These are phyloP conservation scores for Drosophila kanekoi DNA, from an alignment of 2,888 invertebrate genomes.

Conservation along the genomic window DNA sequence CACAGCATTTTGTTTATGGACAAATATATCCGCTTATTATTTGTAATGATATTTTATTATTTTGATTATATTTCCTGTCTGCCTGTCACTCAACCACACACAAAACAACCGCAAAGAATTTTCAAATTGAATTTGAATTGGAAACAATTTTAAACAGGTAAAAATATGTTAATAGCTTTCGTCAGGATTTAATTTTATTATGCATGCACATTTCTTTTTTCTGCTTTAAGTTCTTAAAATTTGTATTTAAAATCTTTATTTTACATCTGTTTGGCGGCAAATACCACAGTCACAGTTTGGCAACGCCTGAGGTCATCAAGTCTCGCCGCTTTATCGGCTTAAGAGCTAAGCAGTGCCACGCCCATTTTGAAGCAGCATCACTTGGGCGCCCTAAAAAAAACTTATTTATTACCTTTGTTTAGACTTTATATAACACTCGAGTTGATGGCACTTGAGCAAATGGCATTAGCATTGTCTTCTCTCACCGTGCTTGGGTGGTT, in stretches of 20 bases:
- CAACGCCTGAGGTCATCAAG: slow-evolving; percentile 29
- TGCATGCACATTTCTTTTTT: background rate
- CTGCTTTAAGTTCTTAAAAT: background rate
- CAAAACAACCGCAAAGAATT: slow-evolving; percentile 20
- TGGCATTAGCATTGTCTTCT: slow-evolving; percentile 68
- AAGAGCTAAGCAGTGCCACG: slow-evolving; percentile 41
- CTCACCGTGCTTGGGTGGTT: slow-evolving; percentile 16
- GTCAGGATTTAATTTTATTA: slow-evolving; percentile 4
- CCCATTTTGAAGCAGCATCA: slow-evolving; percentile 27
- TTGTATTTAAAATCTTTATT: slow-evolving; percentile 3
- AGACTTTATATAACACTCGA: slow-evolving; percentile 73
- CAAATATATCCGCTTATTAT: background rate
- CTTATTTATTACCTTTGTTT: slow-evolving; percentile 81
- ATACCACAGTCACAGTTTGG: slow-evolving; percentile 8
- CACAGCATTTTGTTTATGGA: no score
- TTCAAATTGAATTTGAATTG: slow-evolving; percentile 15
- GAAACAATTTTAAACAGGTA: slow-evolving; percentile 13
- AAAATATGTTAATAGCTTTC: slow-evolving; percentile 5
- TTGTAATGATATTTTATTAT: background rate
- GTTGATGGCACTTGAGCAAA: slow-evolving; percentile 71
- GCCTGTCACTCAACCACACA: background rate
- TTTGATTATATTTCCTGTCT: background rate
- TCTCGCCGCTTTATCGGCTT: slow-evolving; percentile 48
- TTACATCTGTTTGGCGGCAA: slow-evolving; percentile 13
- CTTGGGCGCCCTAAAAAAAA: slow-evolving; percentile 60